Percentiles rank a stretch among this genome's conserved stretches.
phyloP scores from a whole-genome alignment of 2,797 vertebrate genomes.

The Rallus crepitans region DNA sequence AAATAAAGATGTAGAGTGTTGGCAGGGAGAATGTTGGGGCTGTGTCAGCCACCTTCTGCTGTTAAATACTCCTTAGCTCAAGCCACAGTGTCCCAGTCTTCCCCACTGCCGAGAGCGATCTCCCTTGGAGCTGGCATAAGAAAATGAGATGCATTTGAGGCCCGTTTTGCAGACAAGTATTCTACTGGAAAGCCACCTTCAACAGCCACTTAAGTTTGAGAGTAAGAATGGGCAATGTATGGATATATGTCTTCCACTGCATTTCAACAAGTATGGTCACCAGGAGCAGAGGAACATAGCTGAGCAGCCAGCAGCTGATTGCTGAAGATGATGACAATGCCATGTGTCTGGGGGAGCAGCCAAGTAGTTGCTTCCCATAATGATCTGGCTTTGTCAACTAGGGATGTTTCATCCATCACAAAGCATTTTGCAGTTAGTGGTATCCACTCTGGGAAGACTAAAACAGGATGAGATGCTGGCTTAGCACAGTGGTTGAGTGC shows the following conservation, averaged over 20 bases:
- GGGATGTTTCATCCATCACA: accelerated
- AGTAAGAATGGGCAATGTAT: neutral
- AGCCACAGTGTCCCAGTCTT: neutral
- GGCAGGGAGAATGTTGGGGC: neutral
- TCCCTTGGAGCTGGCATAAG: neutral
- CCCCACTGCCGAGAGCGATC: neutral
- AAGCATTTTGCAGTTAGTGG: neutral
- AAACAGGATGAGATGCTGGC: neutral
- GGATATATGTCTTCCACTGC: neutral
- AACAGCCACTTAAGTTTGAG: neutral
- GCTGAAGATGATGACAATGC: too few species aligned
- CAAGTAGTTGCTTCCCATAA: neutral
- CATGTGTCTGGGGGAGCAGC: neutral
- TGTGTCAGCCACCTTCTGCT: neutral
- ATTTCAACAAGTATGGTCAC: neutral
- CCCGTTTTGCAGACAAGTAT: neutral
- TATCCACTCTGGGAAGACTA: neutral
- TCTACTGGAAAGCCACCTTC: neutral
- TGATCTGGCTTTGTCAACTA: neutral
- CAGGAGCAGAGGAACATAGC: neutral
- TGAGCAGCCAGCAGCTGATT: too few species aligned
- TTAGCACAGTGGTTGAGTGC: neutral
- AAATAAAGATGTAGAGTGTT: neutral
- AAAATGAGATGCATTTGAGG: neutral
- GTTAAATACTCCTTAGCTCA: neutral